Evolutionary conservation across 1,140 invertebrate genomes (phyloP).

Genomic region (Brachystomella parvula): DNA sequence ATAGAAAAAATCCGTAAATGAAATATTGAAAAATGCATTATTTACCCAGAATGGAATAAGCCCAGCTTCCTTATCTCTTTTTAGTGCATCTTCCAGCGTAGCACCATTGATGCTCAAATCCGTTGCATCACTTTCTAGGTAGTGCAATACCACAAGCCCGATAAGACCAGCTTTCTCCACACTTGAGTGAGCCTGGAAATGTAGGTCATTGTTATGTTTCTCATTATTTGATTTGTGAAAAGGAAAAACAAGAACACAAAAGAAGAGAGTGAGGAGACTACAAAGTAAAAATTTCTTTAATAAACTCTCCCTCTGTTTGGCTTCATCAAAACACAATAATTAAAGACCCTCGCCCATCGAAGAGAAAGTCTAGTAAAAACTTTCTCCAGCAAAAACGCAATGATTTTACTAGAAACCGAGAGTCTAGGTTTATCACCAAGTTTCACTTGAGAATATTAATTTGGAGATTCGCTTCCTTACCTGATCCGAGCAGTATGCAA

Average conservation of each 20-base stretch:
- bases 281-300: too few species aligned
- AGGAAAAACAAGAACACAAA: not conserved
- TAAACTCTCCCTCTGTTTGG: too few species aligned
- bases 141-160: constrained; percentile 82
- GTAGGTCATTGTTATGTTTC: not conserved
- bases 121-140: constrained; percentile 71
- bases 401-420: too few species aligned
- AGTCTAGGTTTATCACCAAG: too few species aligned
- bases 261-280: not conserved
- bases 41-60: constrained; percentile 93
- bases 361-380: too few species aligned
- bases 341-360: too few species aligned
- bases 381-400: too few species aligned
- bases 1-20: not conserved
- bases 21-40: constrained; percentile 37
- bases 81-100: constrained; percentile 67
- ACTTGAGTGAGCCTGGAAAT: constrained; percentile 74
- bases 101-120: constrained; percentile 75
- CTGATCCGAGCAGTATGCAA: constrained; percentile 92
- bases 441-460: not conserved
- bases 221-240: not conserved
- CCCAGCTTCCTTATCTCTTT: constrained; percentile 68
- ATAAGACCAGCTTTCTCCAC: constrained; percentile 91
- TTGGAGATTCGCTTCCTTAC: constrained; percentile 38
- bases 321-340: too few species aligned